A percentile compares a stretch with the other conserved stretches of the same genome.
Evolutionary conservation across 2,888 invertebrate genomes (phyloP).

Genomic region (Lepidocyrtinus sp.): DNA sequence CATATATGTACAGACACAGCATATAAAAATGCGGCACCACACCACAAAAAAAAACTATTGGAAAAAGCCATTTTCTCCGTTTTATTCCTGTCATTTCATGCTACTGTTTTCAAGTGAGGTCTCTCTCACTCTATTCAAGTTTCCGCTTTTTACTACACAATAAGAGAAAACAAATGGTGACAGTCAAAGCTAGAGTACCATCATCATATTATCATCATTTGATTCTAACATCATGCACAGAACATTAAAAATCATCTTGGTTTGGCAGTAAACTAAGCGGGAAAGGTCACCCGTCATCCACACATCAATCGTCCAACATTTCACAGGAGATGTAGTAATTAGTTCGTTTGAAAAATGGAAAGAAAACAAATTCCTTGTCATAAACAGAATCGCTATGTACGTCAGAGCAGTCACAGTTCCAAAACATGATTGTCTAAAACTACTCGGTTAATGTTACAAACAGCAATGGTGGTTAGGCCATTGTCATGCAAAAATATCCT

Average conservation of each 20-base stretch:
- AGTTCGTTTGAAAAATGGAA: conserved; percentile 28
- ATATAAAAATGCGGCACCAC: conserved; percentile 1
- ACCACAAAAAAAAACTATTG: conserved; percentile 10
- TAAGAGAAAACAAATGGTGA: conserved; percentile 8
- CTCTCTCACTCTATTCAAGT: conserved; percentile 1
- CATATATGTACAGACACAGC: neutral
- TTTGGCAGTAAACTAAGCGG: conserved; percentile 9
- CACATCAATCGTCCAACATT: conserved; percentile 38
- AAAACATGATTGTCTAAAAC: neutral
- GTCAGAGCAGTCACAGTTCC: neutral
- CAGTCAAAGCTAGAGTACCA: neutral
- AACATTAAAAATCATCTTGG: neutral
- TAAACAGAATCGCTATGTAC: conserved; percentile 3
- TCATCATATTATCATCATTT: conserved; percentile 8
- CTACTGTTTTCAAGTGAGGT: neutral
- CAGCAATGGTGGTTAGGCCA: too few relatives aligned
- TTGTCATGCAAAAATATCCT: too few relatives aligned
- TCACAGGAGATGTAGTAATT: conserved; percentile 36
- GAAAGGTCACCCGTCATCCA: conserved; percentile 49
- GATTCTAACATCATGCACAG: neutral
- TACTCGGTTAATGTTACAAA: too few relatives aligned
- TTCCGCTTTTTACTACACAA: neutral
- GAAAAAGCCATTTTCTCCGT: conserved; percentile 34
- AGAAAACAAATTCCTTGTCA: neutral
- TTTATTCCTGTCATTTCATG: conserved; percentile 25